Percentiles rank a stretch among this genome's conserved stretches.
phyloP scores from a whole-genome alignment of 1,140 invertebrate species.

The Temnothorax longispinosus region DNA sequence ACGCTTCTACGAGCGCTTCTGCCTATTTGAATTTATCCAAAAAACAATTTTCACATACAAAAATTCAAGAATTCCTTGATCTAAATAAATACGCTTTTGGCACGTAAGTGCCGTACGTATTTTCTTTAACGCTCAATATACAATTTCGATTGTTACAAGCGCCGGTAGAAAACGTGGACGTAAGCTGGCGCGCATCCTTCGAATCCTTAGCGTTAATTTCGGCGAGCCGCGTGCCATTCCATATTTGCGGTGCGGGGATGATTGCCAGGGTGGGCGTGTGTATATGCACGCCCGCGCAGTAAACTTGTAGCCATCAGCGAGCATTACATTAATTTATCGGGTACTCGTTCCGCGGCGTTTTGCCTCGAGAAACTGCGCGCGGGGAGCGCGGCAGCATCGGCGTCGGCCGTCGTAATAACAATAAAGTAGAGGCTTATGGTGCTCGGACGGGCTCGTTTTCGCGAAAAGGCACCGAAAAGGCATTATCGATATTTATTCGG shows the following conservation, averaged over 20 bases:
- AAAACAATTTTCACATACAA: neutral
- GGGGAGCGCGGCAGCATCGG: slow-evolving; percentile 31
- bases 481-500: slow-evolving; percentile 77
- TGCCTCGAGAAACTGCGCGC: neutral
- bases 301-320: slow-evolving; percentile 67
- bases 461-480: slow-evolving; percentile 73
- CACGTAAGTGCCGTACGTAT: neutral
- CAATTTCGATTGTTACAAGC: slow-evolving; percentile 4
- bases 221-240: slow-evolving; percentile 62
- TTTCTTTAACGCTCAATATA: neutral
- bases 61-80: neutral
- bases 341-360: slow-evolving; percentile 51
- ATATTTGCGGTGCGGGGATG: slow-evolving; percentile 52
- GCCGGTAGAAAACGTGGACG: neutral
- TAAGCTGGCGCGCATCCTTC: neutral
- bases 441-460: slow-evolving; percentile 67
- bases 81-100: neutral
- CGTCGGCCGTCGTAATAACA: slow-evolving; percentile 71
- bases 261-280: neutral
- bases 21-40: neutral
- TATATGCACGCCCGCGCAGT: slow-evolving; percentile 28
- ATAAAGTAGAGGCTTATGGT: slow-evolving; percentile 75
- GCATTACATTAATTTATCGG: slow-evolving; percentile 74
- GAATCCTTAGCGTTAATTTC: slow-evolving; percentile 44
- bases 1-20: neutral